Evolutionary conservation across 2,888 invertebrate genomes (phyloP).

Genomic region (Macaria liturata): DNA sequence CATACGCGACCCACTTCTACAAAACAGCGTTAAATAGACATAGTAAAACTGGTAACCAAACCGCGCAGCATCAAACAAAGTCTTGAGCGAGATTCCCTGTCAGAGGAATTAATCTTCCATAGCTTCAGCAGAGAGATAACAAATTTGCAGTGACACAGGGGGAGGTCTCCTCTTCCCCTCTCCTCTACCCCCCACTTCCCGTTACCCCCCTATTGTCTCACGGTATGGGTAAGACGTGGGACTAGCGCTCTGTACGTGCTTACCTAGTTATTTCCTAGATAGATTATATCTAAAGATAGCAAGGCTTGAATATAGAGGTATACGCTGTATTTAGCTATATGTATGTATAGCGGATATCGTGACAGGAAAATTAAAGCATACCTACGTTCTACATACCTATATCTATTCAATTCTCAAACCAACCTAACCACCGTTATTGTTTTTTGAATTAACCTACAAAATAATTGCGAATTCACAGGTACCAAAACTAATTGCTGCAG

Average conservation of each 20-base stretch:
- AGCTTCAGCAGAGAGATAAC: conserved; percentile 57
- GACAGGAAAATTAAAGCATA: too few species aligned
- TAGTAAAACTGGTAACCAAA: neutral
- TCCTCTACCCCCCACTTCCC: conserved; percentile 19
- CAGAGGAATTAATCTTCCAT: conserved; percentile 61
- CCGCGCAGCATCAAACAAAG: conserved; percentile 15
- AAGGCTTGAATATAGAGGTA: neutral
- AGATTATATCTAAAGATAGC: too few species aligned
- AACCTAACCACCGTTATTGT: too few species aligned
- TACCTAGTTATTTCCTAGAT: conserved; percentile 3
- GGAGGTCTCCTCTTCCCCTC: conserved; percentile 12
- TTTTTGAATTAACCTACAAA: too few species aligned
- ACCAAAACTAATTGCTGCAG: too few species aligned
- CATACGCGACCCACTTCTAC: too few species aligned
- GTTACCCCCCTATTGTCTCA: conserved; percentile 26
- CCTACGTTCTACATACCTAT: too few species aligned
- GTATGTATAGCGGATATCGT: too few species aligned
- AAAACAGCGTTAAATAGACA: too few species aligned
- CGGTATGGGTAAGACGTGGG: conserved; percentile 25
- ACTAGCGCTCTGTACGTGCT: conserved; percentile 7
- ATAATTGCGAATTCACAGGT: too few species aligned
- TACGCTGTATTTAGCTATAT: too few species aligned
- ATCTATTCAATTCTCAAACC: too few species aligned
- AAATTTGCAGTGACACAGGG: conserved; percentile 46
- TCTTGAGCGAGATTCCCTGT: conserved; percentile 34